Evolutionary conservation across 2,113 vertebrate genomes (phyloP).

Genomic region (Clarias macrocephalus): DNA sequence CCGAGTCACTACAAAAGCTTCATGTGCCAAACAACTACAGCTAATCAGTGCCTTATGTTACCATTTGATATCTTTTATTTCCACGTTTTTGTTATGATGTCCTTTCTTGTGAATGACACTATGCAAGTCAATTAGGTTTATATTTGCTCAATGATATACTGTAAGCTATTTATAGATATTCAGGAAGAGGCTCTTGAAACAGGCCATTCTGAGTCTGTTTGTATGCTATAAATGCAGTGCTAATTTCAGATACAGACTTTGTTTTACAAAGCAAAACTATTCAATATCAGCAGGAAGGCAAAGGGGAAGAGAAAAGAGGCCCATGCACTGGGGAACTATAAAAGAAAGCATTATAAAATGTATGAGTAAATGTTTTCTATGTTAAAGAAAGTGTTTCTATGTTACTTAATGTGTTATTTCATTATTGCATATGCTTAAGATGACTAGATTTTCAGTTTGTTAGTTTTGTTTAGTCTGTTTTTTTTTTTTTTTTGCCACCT

Average conservation of each 20-base stretch:
- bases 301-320: slow-evolving; percentile 37
- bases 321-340: slow-evolving; percentile 9
- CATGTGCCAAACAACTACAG: neutral
- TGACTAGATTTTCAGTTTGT: neutral
- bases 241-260: slow-evolving; percentile 66
- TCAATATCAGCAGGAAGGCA: slow-evolving; percentile 47
- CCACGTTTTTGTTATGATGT: slow-evolving; percentile 6
- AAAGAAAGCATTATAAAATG: neutral
- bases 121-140: slow-evolving; percentile 19
- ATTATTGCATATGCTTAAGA: neutral
- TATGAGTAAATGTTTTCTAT: neutral
- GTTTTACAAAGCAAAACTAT: slow-evolving; percentile 45
- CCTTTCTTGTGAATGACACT: slow-evolving; percentile 26
- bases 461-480: too few relatives aligned
- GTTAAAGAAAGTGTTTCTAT: neutral
- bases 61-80: slow-evolving; percentile 16
- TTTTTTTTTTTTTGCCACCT: neutral
- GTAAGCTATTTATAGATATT: slow-evolving; percentile 31
- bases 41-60: neutral
- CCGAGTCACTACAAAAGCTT: neutral
- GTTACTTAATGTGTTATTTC: neutral
- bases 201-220: slow-evolving; percentile 42
- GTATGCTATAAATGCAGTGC: slow-evolving; percentile 58
- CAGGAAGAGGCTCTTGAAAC: slow-evolving; percentile 44
- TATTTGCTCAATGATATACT: slow-evolving; percentile 62